phyloP scores from a whole-genome alignment of 2,888 invertebrate genomes.

The Meta bourneti region DNA sequence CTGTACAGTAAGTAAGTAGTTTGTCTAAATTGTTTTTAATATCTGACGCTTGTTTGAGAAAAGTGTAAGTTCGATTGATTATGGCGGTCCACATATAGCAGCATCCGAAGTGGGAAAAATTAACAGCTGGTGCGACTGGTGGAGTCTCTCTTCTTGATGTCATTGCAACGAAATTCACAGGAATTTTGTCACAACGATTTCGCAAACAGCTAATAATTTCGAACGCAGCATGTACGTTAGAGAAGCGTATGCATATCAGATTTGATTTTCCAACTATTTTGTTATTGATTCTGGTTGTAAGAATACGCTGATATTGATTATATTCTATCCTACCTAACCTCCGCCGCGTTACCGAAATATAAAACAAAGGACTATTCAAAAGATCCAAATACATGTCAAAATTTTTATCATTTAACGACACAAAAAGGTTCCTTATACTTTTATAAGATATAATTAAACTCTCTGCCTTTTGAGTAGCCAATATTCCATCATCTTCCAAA shows the following conservation, averaged over 20 bases:
- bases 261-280: constrained; percentile 26
- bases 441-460: constrained; percentile 20
- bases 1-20: not conserved
- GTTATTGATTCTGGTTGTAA: not conserved
- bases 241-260: constrained; percentile 18
- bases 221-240: not conserved
- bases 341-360: not conserved
- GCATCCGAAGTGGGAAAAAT: constrained; percentile 59
- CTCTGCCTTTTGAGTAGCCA: not conserved
- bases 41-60: constrained; percentile 26
- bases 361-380: constrained; percentile 29
- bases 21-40: not conserved
- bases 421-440: constrained; percentile 31
- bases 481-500: not conserved
- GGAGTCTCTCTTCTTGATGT: not conserved
- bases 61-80: constrained; percentile 30
- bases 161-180: constrained; percentile 48
- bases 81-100: constrained; percentile 48
- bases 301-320: not conserved
- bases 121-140: not conserved
- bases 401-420: not conserved
- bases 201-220: constrained; percentile 32
- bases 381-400: constrained; percentile 41
- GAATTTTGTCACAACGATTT: constrained; percentile 41
- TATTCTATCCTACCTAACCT: too few species aligned